phyloP scores from a whole-genome alignment of 2,113 vertebrate species.

The Todiramphus saurophagus region DNA sequence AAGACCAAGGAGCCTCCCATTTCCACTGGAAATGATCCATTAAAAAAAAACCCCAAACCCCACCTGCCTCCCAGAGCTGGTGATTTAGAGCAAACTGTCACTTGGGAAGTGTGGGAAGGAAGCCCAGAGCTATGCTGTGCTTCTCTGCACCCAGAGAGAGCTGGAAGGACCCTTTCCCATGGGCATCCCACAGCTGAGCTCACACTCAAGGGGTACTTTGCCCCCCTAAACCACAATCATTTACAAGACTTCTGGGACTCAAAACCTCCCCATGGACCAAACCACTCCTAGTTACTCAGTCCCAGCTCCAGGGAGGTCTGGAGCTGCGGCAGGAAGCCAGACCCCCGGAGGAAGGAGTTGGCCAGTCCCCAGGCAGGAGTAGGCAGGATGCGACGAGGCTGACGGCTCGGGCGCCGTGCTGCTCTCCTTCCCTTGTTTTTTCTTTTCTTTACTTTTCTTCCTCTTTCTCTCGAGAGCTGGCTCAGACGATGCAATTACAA shows the following conservation, averaged over 20 bases:
- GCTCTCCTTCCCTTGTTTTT: neutral
- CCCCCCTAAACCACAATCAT: neutral
- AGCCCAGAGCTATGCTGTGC: neutral
- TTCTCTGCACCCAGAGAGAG: neutral
- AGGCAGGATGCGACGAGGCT: neutral
- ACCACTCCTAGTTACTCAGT: neutral
- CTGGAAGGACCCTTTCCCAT: neutral
- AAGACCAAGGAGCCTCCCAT: neutral
- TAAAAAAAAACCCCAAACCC: neutral
- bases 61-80: neutral
- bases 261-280: neutral
- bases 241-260: neutral
- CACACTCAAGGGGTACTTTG: neutral
- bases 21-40: neutral
- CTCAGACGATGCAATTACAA: neutral
- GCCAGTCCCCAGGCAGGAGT: neutral
- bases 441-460: neutral
- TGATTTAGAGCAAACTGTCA: neutral
- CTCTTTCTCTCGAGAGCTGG: neutral
- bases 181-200: neutral
- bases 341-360: neutral
- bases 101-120: neutral
- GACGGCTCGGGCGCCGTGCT: rapidly evolving
- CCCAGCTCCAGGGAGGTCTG: neutral
- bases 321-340: neutral